Conservation (phyloP, 2,113 vertebrate genomes). For the Ardeotis arabs region DNA sequence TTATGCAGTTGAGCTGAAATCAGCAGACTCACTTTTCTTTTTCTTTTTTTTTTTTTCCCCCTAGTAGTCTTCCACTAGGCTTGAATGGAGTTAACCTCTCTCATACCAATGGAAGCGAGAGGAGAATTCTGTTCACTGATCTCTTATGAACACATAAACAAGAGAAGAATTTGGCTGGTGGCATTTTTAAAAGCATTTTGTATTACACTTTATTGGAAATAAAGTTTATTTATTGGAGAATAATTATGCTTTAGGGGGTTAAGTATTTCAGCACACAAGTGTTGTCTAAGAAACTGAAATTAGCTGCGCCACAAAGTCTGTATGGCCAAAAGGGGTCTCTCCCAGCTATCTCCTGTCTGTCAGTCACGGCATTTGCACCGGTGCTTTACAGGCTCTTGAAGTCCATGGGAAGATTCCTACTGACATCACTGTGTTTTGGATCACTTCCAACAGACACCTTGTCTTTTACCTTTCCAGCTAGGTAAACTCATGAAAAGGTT, state of each 20-base stretch:
- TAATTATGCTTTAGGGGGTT: not conserved
- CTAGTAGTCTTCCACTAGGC: not conserved
- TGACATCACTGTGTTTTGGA: not conserved
- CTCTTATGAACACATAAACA: not conserved
- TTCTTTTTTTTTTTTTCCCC: not conserved
- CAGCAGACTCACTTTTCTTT: not conserved
- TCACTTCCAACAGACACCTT: not conserved
- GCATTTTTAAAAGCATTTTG: not conserved
- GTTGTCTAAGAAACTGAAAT: slow-evolving; percentile 16
- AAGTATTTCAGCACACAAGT: not conserved
- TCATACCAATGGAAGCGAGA: not conserved
- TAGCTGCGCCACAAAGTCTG: not conserved
- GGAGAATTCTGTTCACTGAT: not conserved
- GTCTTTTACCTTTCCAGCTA: not conserved
- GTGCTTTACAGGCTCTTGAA: not conserved
- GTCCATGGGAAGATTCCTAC: not conserved
- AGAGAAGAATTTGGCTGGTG: not conserved
- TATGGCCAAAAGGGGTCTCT: not conserved
- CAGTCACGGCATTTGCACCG: not conserved
- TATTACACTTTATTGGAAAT: not conserved
- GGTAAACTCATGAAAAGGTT: not conserved
- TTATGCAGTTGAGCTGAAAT: not conserved
- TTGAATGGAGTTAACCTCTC: not conserved
- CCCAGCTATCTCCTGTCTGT: not conserved
- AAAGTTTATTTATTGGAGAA: not conserved